Percentiles rank a stretch among this genome's conserved stretches.
Evolutionary conservation across 2,797 vertebrate genomes (phyloP).

Genomic region (Gorsachius magnificus): DNA sequence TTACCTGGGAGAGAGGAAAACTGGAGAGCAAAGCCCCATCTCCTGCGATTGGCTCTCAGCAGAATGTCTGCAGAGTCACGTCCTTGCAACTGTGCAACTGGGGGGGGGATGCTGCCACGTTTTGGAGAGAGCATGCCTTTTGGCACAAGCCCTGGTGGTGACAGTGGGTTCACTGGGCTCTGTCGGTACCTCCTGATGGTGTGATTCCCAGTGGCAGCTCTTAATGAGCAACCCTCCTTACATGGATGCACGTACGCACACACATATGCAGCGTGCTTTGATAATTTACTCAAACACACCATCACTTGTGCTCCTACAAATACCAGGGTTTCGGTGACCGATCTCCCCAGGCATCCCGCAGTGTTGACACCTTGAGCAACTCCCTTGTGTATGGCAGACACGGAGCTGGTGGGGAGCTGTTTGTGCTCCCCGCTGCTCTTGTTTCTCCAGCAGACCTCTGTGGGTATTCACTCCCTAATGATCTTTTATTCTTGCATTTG

Average conservation of each 20-base stretch:
- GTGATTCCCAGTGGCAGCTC: background rate
- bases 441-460: background rate
- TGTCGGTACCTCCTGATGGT: fast-evolving
- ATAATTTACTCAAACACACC: background rate
- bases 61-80: background rate
- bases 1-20: background rate
- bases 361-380: background rate
- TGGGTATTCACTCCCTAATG: background rate
- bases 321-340: fast-evolving
- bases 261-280: fast-evolving
- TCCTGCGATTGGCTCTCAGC: fast-evolving
- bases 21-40: background rate
- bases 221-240: fast-evolving
- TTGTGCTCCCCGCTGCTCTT: background rate
- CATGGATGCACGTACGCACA: fast-evolving
- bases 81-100: fast-evolving
- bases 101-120: no score
- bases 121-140: background rate
- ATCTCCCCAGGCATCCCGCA: fast-evolving
- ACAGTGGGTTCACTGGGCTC: fast-evolving
- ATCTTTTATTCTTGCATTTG: background rate
- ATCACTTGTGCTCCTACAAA: background rate
- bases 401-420: background rate
- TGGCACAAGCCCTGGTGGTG: background rate
- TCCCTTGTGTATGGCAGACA: fast-evolving